These are phyloP conservation scores for Argya squamiceps DNA, from an alignment of 2,797 vertebrate genomes.

Conservation along the genomic window DNA sequence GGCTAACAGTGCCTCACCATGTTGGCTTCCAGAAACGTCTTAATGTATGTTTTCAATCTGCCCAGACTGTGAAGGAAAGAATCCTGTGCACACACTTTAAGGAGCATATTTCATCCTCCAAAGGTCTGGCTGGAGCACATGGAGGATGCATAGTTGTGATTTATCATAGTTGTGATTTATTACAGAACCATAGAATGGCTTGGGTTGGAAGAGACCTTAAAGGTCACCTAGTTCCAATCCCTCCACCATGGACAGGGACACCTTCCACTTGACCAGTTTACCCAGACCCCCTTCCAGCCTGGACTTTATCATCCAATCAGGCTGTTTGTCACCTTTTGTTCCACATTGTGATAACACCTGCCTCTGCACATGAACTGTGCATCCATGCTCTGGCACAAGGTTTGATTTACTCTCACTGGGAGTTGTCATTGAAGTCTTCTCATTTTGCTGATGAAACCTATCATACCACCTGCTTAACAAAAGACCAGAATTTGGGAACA, in stretches of 20 bases:
- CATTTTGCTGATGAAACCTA: background rate
- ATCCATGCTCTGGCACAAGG: accelerated
- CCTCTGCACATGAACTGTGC: no score
- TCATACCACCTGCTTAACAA: background rate
- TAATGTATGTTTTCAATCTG: background rate
- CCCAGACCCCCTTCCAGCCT: background rate
- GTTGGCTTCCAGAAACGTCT: background rate
- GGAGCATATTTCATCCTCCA: background rate
- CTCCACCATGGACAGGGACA: background rate
- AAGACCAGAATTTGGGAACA: background rate
- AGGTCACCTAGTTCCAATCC: background rate
- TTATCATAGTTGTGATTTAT: background rate
- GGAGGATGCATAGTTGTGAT: background rate
- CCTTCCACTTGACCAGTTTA: background rate
- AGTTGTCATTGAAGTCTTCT: background rate
- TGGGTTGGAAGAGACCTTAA: background rate
- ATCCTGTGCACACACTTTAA: background rate
- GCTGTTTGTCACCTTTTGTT: background rate
- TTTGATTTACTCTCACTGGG: background rate
- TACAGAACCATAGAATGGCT: background rate
- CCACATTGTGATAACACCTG: accelerated
- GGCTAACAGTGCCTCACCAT: background rate
- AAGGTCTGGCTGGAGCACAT: background rate
- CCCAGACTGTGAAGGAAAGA: background rate
- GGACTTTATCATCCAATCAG: background rate